Evolutionary conservation across 2,113 vertebrate species (phyloP).

Genomic region (Sakesphorus luctuosus): DNA sequence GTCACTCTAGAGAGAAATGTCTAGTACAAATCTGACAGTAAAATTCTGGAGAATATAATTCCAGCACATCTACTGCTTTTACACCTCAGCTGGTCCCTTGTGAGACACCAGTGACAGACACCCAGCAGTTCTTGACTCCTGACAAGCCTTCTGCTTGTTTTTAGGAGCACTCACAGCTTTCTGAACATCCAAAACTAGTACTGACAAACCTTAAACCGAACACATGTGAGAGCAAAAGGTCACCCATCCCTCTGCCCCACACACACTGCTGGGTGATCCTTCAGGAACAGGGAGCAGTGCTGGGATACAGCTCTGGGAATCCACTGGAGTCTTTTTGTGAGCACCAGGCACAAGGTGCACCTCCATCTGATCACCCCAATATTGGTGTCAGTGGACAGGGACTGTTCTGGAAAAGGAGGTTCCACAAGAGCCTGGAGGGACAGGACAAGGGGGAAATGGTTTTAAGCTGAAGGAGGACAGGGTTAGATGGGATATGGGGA

Average conservation of each 20-base stretch:
- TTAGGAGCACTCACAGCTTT: no score
- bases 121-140: no score
- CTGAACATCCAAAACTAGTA: no score
- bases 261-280: no score
- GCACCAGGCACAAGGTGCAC: neutral
- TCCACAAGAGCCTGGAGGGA: accelerated
- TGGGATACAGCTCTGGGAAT: no score
- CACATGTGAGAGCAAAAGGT: no score
- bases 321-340: neutral
- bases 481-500: accelerated
- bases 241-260: no score
- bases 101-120: neutral
- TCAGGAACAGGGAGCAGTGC: no score
- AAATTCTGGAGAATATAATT: neutral
- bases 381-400: neutral
- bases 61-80: neutral
- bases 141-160: no score
- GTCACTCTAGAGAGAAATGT: slow-evolving; percentile 2
- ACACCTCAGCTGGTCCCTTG: neutral
- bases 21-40: neutral
- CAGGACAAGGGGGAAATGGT: neutral
- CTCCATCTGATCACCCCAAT: neutral
- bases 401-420: no score
- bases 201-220: no score
- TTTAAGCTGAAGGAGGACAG: accelerated